Percentiles rank a stretch among this genome's conserved stretches.
Evolutionary conservation across 2,888 invertebrate genomes (phyloP).

Genomic region (Sesia bembeciformis): DNA sequence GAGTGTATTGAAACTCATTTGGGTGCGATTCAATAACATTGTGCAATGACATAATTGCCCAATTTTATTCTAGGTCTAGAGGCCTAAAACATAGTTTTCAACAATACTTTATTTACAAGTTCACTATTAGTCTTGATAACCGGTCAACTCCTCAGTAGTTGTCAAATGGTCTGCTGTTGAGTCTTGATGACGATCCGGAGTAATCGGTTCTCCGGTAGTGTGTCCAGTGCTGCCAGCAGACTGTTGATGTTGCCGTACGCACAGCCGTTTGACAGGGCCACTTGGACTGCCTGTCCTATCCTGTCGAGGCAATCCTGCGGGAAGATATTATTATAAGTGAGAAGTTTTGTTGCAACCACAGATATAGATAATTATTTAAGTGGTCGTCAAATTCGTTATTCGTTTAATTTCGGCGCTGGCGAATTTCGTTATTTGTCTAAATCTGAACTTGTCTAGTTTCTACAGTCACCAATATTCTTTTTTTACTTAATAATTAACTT

Average conservation of each 20-base stretch:
- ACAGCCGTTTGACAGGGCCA: constrained; percentile 84
- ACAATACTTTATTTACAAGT: background rate
- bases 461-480: too few species aligned
- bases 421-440: too few species aligned
- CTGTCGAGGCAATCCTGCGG: constrained; percentile 81
- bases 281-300: constrained; percentile 88
- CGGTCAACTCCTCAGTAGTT: constrained; percentile 8
- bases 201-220: constrained; percentile 77
- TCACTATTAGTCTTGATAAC: background rate
- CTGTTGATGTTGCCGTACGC: constrained; percentile 86
- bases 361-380: too few species aligned
- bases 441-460: too few species aligned
- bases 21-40: background rate
- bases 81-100: background rate
- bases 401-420: too few species aligned
- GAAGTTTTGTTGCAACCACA: too few species aligned
- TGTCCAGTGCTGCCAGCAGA: constrained; percentile 74
- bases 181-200: constrained; percentile 77
- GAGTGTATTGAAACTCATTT: background rate
- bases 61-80: background rate
- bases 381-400: too few species aligned
- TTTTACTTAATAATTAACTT: too few species aligned
- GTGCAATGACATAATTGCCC: too few species aligned
- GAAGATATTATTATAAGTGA: background rate
- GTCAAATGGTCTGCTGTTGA: constrained; percentile 67